Percentiles rank a stretch among this genome's conserved stretches.
These are phyloP conservation scores for Epinotia nisella DNA, from an alignment of 2,888 invertebrate genomes.

Conservation along the genomic window DNA sequence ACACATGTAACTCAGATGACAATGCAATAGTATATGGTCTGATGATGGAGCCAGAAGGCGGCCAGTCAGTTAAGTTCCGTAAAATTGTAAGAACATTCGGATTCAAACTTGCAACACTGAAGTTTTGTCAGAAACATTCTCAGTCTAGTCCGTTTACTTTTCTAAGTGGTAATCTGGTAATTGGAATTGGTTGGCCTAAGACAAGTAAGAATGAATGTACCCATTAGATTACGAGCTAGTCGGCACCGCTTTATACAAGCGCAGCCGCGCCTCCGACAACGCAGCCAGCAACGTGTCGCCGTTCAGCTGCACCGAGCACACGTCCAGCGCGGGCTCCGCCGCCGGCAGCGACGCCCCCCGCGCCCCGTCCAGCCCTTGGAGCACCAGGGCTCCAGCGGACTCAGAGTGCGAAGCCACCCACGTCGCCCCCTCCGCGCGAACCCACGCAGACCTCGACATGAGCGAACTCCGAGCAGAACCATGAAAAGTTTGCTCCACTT, in stretches of 20 bases:
- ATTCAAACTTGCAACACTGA: no score
- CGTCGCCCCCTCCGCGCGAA: slow-evolving; percentile 83
- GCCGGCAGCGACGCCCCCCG: slow-evolving; percentile 83
- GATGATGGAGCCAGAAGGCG: no score
- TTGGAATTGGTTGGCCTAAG: neutral
- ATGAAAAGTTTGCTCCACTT: slow-evolving; percentile 85
- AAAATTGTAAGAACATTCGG: no score
- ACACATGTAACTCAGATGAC: no score
- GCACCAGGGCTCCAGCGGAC: slow-evolving; percentile 85
- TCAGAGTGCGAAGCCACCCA: slow-evolving; percentile 91
- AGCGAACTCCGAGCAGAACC: slow-evolving; percentile 88
- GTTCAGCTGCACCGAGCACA: slow-evolving; percentile 84
- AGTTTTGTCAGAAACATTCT: neutral
- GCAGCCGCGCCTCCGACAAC: slow-evolving; percentile 87
- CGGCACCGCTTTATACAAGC: slow-evolving; percentile 85
- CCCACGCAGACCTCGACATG: slow-evolving; percentile 87
- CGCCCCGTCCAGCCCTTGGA: slow-evolving; percentile 86
- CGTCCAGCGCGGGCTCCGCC: slow-evolving; percentile 87
- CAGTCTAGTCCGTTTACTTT: neutral
- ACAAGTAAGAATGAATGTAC: neutral
- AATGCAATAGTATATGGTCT: no score
- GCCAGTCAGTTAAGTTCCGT: no score
- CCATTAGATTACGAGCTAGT: slow-evolving; percentile 52
- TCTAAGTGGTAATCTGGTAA: no score
- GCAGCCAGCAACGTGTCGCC: slow-evolving; percentile 86